phyloP scores from a whole-genome alignment of 2,113 vertebrate species.

The chimpanzee (Pan troglodytes) region DNA sequence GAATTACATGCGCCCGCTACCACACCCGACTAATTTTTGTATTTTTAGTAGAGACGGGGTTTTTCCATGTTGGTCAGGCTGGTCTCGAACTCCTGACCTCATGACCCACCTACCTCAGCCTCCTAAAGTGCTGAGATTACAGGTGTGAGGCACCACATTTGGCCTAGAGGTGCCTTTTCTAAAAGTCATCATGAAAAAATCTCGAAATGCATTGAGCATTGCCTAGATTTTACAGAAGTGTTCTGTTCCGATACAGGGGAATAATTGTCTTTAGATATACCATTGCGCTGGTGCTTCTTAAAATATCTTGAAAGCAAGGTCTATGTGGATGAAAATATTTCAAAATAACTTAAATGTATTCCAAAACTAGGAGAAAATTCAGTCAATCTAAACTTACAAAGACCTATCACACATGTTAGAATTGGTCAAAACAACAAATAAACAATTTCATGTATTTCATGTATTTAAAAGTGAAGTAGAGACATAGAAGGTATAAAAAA shows the following conservation, averaged over 20 bases:
- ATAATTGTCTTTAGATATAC: not conserved
- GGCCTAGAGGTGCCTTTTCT: not conserved
- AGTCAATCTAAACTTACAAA: not conserved
- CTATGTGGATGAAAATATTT: not conserved
- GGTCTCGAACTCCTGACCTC: too few species aligned
- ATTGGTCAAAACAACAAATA: not conserved
- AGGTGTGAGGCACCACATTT: too few species aligned
- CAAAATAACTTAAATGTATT: not conserved
- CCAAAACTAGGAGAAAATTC: not conserved
- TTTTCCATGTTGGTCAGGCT: too few species aligned
- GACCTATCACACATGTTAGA: not conserved
- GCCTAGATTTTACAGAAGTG: not conserved
- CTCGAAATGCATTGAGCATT: not conserved
- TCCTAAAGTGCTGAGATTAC: too few species aligned
- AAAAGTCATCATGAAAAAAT: not conserved
- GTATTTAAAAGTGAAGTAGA: not conserved
- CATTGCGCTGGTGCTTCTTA: not conserved
- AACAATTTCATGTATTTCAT: not conserved
- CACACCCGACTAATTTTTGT: too few species aligned
- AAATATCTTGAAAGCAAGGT: not conserved
- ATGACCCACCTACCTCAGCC: fast-evolving
- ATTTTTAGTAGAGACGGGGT: too few species aligned
- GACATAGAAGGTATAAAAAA: not conserved
- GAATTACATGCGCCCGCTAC: too few species aligned
- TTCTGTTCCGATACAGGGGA: not conserved